Conservation (phyloP, 2,797 vertebrate species). For the Coreius guichenoti region DNA sequence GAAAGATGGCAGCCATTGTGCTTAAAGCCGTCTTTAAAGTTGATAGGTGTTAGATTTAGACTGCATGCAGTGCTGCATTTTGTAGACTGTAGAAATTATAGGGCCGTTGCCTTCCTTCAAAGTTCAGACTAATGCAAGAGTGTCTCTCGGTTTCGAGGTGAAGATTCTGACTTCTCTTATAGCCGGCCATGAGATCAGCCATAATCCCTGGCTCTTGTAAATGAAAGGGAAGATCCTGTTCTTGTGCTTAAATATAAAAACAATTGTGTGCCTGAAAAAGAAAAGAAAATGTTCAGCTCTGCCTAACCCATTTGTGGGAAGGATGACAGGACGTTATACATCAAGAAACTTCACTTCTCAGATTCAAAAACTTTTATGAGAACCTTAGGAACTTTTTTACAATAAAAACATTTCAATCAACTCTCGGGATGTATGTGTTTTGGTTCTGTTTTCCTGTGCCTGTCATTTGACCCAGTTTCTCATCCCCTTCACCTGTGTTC, state of each 20-base stretch:
- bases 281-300: background rate
- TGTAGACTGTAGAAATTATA: background rate
- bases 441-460: too few relatives aligned
- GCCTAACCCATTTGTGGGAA: background rate
- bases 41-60: background rate
- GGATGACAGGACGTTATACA: background rate
- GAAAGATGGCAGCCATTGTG: slow-evolving; percentile 7
- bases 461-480: too few relatives aligned
- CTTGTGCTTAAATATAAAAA: background rate
- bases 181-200: background rate
- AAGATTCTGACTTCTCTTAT: background rate
- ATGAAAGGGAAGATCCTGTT: background rate
- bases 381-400: background rate
- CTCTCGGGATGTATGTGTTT: too few relatives aligned
- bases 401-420: background rate
- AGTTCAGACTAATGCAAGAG: background rate
- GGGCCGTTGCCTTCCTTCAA: background rate
- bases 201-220: background rate
- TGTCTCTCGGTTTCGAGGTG: background rate
- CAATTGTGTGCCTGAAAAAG: background rate
- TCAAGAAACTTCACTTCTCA: background rate
- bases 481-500: too few relatives aligned
- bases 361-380: background rate
- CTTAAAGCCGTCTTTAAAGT: background rate
- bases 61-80: background rate